A percentile compares a stretch with the other conserved stretches of the same genome.
phyloP scores from a whole-genome alignment of 2,888 invertebrate genomes.

The Agrochola circellaris region DNA sequence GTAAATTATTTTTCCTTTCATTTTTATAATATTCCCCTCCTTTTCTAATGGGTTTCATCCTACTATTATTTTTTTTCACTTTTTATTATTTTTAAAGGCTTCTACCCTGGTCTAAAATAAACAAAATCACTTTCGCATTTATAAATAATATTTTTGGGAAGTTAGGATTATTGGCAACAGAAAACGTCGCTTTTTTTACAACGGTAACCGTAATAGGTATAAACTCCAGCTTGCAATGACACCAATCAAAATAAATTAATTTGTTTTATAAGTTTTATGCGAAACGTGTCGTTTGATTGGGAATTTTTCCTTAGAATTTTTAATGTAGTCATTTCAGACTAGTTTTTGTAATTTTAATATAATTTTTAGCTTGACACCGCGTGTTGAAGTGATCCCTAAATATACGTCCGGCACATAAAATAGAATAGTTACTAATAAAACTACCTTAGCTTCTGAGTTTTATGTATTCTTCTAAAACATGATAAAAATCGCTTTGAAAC shows the following conservation, averaged over 20 bases:
- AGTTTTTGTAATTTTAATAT: not conserved
- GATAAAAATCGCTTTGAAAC: not conserved
- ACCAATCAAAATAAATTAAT: slow-evolving; percentile 8
- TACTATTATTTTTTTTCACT: too few species aligned
- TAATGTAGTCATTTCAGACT: not conserved
- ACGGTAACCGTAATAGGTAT: too few species aligned
- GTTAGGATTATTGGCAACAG: too few species aligned
- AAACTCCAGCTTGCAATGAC: not conserved
- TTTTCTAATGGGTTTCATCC: too few species aligned
- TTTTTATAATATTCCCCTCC: too few species aligned
- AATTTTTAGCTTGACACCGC: not conserved
- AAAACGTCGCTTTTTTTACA: too few species aligned
- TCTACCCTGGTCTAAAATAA: too few species aligned
- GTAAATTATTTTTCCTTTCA: too few species aligned
- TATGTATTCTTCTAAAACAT: not conserved
- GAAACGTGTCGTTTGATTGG: not conserved
- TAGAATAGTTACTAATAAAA: not conserved
- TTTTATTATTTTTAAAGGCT: too few species aligned
- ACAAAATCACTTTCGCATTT: too few species aligned
- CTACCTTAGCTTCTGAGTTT: not conserved
- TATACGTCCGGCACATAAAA: not conserved
- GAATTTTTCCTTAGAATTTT: not conserved
- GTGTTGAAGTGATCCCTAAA: not conserved
- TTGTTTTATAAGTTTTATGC: not conserved
- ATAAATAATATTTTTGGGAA: too few species aligned